Evolutionary conservation across 1,140 invertebrate genomes (phyloP), one percentile per base, ranked within the genome.

Genomic region (Drosophila punjabiensis): DNA sequence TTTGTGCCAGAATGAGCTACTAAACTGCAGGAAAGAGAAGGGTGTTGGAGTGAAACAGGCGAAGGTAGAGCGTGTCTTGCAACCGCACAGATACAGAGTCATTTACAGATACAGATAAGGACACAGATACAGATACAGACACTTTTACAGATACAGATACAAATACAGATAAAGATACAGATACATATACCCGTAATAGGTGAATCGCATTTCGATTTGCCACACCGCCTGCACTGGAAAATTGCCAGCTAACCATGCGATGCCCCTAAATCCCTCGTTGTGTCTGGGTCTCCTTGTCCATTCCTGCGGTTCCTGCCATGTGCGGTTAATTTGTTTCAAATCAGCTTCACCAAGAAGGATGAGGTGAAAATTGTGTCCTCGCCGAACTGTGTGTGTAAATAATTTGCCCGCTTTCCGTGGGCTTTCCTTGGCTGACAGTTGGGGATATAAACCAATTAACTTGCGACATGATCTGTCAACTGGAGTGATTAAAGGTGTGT

Each of bases 261-360:
- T 84, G 73, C 73, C 65, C 67, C 73, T 61, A 82, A 86, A 86
- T 81, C 81, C 81, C 65, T 55, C 50, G 24, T 35, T 53, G 28
- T 56, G 65, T 58, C 64, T 47, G 39, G 39, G 65, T 35, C 10
- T 14, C 28, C 16, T 18, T 18, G 39, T 35, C 41, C 50, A 33
- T 30, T 71, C 50, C 76, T 84, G 65, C 55, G 82, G 76, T 61
- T 70, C 45, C 74, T 81, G 82, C 37, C 82, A 78, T 85, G 82
- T 85, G 82, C 78, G 82, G 82, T 85, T 85, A 85, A 85, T 85
- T 85, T 85, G 82, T 82, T 85, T 85, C 82, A 85, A 86, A 86
- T 86, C 82, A 66, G 82, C 76, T 81, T 81, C 43, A 43, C 68
- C 37, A 32, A 48, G 53, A 30, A 33, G 20, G 69, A 71, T 9